phyloP scores from a whole-genome alignment of 2,888 invertebrate species.

The Pediacus dermestoides region DNA sequence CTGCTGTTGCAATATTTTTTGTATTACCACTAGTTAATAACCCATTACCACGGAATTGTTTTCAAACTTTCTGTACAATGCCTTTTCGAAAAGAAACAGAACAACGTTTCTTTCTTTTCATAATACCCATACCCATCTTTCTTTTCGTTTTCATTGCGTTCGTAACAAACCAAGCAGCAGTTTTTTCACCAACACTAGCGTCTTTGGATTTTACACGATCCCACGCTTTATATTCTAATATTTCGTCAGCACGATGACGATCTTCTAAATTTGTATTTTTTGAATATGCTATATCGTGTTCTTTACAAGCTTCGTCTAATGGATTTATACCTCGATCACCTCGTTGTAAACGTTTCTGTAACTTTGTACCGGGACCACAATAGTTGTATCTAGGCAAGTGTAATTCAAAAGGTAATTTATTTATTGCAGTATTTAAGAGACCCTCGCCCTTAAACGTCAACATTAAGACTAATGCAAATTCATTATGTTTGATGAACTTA shows the following conservation, averaged over 20 bases:
- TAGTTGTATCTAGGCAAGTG: conserved; percentile 26
- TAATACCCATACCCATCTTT: conserved; percentile 19
- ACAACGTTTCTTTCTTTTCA: too few relatives aligned
- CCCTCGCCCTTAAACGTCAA: too few relatives aligned
- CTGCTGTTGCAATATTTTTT: too few relatives aligned
- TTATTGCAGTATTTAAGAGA: conserved; percentile 19
- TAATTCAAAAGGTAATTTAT: conserved; percentile 24
- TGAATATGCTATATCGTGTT: conserved; percentile 39
- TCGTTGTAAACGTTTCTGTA: conserved; percentile 31
- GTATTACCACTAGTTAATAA: too few relatives aligned
- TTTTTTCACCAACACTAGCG: conserved; percentile 35
- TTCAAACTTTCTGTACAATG: too few relatives aligned
- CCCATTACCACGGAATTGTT: too few relatives aligned
- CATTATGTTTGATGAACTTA: too few relatives aligned
- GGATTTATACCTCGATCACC: conserved; percentile 39
- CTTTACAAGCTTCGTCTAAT: conserved; percentile 38
- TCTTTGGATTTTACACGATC: conserved; percentile 17
- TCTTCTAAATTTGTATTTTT: conserved; percentile 20
- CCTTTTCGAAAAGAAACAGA: neutral
- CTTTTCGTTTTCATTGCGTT: conserved; percentile 19
- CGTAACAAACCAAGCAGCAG: conserved; percentile 33
- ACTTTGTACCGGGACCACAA: conserved; percentile 32
- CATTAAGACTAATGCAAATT: too few relatives aligned
- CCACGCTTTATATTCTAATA: conserved; percentile 37
- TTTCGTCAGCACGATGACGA: conserved; percentile 40